Base-by-base conservation (phyloP, 1,140 invertebrate species). In the Subanguina moxae region DNA sequence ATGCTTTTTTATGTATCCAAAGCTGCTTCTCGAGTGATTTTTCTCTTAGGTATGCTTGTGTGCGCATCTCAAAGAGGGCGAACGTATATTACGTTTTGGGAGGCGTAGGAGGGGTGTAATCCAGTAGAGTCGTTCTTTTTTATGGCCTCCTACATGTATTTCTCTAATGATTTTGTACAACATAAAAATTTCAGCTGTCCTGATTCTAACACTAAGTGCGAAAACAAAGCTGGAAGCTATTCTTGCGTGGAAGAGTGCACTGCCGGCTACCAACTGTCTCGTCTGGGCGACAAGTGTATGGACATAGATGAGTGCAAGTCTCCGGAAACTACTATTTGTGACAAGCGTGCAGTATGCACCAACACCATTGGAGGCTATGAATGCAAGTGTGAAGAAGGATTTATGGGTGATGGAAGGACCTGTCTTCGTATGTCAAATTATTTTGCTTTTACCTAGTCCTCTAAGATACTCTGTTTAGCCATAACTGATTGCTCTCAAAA, bases 301-400 rank as follows among this genome's bases (percentile, higher is more conserved):
- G 92, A 94, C 86, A 87, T 93, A 62, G 88, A 94, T 83, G 91
- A 94, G 84, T 93, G 92, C 46, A 11, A 8, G n/a, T 23, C 21
- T 56, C 21, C 52, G 9, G 21, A 74, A 62, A 25, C 21, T 15
- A 42, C 56, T 43, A 43, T 21, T 17, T 76, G 77, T 43, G 74
- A 80, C 48, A 48, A 57, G 5, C 63, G 76, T 43, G 77, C 77
- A 1, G 67, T 62, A 8, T 82, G 80, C 67, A 59, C 62, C 30
- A 79, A 82, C 65, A 79, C 69, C 9, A 30, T 59, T 17, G 80
- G 78, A 32, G 66, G 67, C 15, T 82, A 76, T 62, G 62, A 71
- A 23, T 82, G 80, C 59, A 57, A 57, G 15, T 83, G 80, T 64
- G 67, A 76, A 23, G 74, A 74, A 23, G 80, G 78, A 38, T 78